A percentile compares a stretch with the other conserved stretches of the same genome.
Conservation (phyloP, 2,888 invertebrate species). For the Phalangium opilio region DNA sequence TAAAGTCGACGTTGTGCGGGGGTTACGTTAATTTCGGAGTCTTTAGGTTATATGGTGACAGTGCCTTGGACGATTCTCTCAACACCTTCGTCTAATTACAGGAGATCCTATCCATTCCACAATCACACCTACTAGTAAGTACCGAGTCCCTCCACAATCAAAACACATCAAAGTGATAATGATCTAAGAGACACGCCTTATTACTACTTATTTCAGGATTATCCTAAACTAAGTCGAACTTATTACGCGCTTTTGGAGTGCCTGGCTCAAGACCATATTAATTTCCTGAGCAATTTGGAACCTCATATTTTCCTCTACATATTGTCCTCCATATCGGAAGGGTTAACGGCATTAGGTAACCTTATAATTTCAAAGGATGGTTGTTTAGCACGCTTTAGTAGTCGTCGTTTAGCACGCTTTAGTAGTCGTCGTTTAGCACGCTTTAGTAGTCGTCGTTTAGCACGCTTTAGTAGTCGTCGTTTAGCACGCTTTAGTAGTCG, state of each 20-base stretch:
- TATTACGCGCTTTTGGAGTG: conserved; percentile 92
- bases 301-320: conserved; percentile 91
- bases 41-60: conserved; percentile 90
- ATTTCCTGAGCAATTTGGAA: conserved; percentile 80
- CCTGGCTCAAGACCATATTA: conserved; percentile 93
- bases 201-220: conserved; percentile 52
- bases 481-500: no score
- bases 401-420: no score
- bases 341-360: conserved; percentile 91
- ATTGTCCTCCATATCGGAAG: conserved; percentile 88
- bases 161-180: no score
- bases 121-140: conserved; percentile 79
- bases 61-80: conserved; percentile 86
- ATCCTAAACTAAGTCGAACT: conserved; percentile 89
- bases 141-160: conserved; percentile 4
- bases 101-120: conserved; percentile 82
- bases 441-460: no score
- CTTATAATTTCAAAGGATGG: no score
- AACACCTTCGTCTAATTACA: conserved; percentile 86
- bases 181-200: no score
- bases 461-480: no score
- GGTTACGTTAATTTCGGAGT: conserved; percentile 98
- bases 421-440: no score
- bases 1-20: conserved; percentile 88
- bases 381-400: no score